Base-by-base conservation (phyloP, 2,113 vertebrate species). In the Ardeotis arabs region DNA sequence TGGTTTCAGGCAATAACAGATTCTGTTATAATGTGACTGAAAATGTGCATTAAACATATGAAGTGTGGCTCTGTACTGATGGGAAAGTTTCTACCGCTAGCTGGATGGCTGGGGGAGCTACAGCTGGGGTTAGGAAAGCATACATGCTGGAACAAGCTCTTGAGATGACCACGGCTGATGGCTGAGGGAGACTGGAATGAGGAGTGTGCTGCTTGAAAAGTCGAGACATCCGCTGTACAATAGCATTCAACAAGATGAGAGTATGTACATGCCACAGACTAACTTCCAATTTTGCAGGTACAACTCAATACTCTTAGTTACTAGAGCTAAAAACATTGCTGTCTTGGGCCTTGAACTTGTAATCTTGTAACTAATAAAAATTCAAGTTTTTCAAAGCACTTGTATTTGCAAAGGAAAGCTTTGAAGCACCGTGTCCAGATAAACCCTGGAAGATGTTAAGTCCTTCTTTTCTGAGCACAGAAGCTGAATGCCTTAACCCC, bases 301-400 rank as follows among this genome's bases (percentile, higher is more conserved):
- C 7, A 39, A 4, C 24, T 89, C 6, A 15, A 2, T 66, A 6
- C 15, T 83, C 10, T 56, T 69, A 35, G 18, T 79, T 70, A 17
- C 4, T 39, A 50, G 59, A 64, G 29, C 9, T 75, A 50, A 69
- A 60, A 84, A 49, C 4, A 5, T 52, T 28, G 17, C 29, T 76
- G 9, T 52, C 33, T 50, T 28, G 45, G 68, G 29, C 29, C 14
- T 6, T 7, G 5, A 49, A 44, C 58, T 84, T 53, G 22, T 17
- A 49, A 2, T 82, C 27, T 35, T 67, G 6, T 58, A 50, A 63
- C 31, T 50, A 7, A 22, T 22, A 63, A 63, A 58, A 6, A 0
- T 0, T 0, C 9, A 18, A 1, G 9, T 33, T 69, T 45, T 67
- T 13, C 0, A 3, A 70, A n/a, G 66, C 8, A 35, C 14, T 47